phyloP scores from a whole-genome alignment of 2,888 invertebrate genomes.

The Sphecodes monilicornis region DNA sequence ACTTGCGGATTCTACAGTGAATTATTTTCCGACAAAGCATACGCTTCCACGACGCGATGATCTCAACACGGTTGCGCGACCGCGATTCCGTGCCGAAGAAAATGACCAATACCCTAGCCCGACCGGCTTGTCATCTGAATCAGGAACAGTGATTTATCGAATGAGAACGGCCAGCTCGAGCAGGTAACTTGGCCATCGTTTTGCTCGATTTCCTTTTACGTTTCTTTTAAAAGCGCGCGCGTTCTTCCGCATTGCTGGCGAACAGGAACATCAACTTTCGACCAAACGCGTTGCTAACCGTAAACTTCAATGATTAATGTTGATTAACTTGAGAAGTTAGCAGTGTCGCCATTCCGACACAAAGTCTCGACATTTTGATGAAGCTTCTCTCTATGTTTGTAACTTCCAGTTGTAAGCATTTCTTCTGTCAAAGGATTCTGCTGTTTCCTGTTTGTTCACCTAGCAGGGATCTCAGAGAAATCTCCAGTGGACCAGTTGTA shows the following conservation, averaged over 20 bases:
- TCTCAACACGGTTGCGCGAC: constrained; percentile 20
- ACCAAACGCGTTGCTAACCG: not conserved
- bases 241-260: constrained; percentile 54
- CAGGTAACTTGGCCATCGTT: constrained; percentile 56
- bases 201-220: constrained; percentile 48
- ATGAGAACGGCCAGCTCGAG: constrained; percentile 40
- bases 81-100: constrained; percentile 29
- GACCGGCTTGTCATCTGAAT: constrained; percentile 49
- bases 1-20: not conserved
- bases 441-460: not conserved
- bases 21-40: constrained; percentile 1
- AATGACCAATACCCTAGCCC: constrained; percentile 46
- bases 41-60: not conserved
- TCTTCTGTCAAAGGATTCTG: not conserved
- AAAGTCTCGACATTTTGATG: not conserved
- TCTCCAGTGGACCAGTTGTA: no score
- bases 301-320: not conserved
- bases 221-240: constrained; percentile 7
- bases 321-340: not conserved
- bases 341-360: not conserved
- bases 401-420: not conserved
- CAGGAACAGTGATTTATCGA: constrained; percentile 64
- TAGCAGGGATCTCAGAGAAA: not conserved
- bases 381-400: not conserved
- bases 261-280: constrained; percentile 32